Conservation (phyloP, 2,888 invertebrate genomes). For the Azorinus chamasolen region DNA sequence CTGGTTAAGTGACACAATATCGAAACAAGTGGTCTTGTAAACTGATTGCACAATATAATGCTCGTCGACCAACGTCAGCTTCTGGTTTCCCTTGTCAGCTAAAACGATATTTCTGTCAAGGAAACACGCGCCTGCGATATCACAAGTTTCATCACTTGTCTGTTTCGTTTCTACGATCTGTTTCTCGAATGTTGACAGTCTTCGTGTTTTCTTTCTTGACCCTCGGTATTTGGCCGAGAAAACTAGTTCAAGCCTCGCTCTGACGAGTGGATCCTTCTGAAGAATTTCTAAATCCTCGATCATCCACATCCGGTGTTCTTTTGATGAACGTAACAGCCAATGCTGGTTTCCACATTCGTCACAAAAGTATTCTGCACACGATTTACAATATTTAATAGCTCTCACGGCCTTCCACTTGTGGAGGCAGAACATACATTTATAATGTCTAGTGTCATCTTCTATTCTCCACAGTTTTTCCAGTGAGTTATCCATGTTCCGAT, state of each 20-base stretch:
- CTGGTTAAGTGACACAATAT: constrained; percentile 39
- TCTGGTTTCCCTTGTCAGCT: constrained; percentile 38
- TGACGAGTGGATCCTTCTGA: constrained; percentile 38
- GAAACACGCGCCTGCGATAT: constrained; percentile 41
- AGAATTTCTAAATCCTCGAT: constrained; percentile 41
- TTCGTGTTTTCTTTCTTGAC: neutral
- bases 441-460: constrained; percentile 3
- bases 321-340: constrained; percentile 48
- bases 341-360: constrained; percentile 60
- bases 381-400: constrained; percentile 56
- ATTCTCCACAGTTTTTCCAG: constrained; percentile 35
- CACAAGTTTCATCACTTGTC: constrained; percentile 16
- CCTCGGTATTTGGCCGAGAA: constrained; percentile 33
- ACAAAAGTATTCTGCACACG: constrained; percentile 59
- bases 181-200: neutral
- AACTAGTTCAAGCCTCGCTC: constrained; percentile 24
- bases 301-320: constrained; percentile 47
- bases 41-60: constrained; percentile 20
- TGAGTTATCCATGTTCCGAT: constrained; percentile 13
- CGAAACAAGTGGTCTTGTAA: constrained; percentile 16
- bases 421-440: constrained; percentile 36
- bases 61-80: constrained; percentile 45
- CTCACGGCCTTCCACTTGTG: constrained; percentile 26
- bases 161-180: neutral
- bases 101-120: constrained; percentile 28